These are phyloP conservation scores for Amiota communis DNA, from an alignment of 2,888 invertebrate genomes.

Conservation along the genomic window DNA sequence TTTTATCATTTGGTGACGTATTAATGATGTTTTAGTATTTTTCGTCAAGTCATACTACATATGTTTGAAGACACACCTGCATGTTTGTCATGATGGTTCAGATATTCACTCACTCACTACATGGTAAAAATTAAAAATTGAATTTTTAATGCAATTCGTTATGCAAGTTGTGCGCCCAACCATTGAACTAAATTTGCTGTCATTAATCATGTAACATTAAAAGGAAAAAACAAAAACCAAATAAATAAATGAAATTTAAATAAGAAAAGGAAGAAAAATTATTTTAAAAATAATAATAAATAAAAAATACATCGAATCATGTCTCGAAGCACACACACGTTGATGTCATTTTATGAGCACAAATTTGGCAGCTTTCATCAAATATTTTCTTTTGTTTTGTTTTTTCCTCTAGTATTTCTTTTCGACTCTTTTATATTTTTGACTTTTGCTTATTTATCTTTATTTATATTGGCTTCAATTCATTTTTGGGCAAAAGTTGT, in stretches of 20 bases:
- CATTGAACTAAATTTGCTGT: slow-evolving; percentile 32
- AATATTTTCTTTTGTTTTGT: not conserved
- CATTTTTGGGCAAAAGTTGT: too few relatives aligned
- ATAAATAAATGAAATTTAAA: not conserved
- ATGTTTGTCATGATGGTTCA: not conserved
- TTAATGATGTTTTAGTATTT: too few relatives aligned
- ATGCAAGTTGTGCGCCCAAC: slow-evolving; percentile 25
- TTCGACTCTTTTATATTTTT: not conserved
- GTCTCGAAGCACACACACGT: too few relatives aligned
- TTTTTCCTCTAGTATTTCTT: not conserved
- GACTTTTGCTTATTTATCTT: not conserved
- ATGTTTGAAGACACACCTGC: slow-evolving; percentile 20
- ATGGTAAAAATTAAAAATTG: not conserved
- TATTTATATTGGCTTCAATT: too few relatives aligned
- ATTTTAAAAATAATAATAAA: not conserved
- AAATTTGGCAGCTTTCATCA: slow-evolving; percentile 26
- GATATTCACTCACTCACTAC: not conserved
- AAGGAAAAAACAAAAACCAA: not conserved
- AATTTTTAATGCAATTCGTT: slow-evolving; percentile 26
- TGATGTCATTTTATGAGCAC: not conserved
- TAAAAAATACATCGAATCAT: too few relatives aligned
- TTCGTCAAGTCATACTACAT: too few relatives aligned
- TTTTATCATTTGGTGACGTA: too few relatives aligned
- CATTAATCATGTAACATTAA: slow-evolving; percentile 31
- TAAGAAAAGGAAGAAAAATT: not conserved